Percentiles rank a stretch among this genome's conserved stretches.
phyloP scores from a whole-genome alignment of 2,797 vertebrate genomes.

The Echiichthys vipera region DNA sequence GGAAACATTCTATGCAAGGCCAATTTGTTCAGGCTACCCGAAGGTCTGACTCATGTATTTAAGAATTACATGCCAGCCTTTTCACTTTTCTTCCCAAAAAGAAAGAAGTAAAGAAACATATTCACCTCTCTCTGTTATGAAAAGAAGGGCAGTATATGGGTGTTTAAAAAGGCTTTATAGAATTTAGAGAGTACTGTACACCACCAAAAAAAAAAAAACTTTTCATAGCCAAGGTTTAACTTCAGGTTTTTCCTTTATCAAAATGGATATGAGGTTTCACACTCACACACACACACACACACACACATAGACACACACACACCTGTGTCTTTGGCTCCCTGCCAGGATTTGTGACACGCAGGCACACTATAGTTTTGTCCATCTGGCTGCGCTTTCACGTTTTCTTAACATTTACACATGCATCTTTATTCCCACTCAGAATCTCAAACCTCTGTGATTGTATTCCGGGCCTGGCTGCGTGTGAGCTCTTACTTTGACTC shows the following conservation, averaged over 20 bases:
- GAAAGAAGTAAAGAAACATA: slow-evolving; percentile 1
- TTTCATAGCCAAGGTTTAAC: background rate
- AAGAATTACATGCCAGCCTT: slow-evolving; percentile 7
- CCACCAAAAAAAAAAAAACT: background rate
- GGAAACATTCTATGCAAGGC: slow-evolving; percentile 1
- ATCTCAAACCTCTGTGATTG: slow-evolving; percentile 33
- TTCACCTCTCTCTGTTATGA: background rate
- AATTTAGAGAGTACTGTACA: background rate
- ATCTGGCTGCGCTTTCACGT: slow-evolving; percentile 58
- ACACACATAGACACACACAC: slow-evolving; percentile 19
- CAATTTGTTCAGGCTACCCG: slow-evolving; percentile 10
- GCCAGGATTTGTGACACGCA: slow-evolving; percentile 55
- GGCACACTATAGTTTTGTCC: slow-evolving; percentile 52
- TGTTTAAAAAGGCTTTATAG: background rate
- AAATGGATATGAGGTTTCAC: slow-evolving; percentile 26
- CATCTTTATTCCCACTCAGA: slow-evolving; percentile 59
- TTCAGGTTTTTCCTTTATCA: slow-evolving; percentile 7
- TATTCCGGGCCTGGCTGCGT: slow-evolving; percentile 32
- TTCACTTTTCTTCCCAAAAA: background rate
- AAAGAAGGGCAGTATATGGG: background rate
- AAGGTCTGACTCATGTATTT: slow-evolving; percentile 9
- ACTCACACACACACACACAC: slow-evolving; percentile 15
- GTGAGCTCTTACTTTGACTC: slow-evolving; percentile 38
- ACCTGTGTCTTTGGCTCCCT: slow-evolving; percentile 55
- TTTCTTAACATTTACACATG: slow-evolving; percentile 37